These are phyloP conservation scores for Penelope pileata DNA, from an alignment of 2,113 vertebrate species.

Conservation along the genomic window DNA sequence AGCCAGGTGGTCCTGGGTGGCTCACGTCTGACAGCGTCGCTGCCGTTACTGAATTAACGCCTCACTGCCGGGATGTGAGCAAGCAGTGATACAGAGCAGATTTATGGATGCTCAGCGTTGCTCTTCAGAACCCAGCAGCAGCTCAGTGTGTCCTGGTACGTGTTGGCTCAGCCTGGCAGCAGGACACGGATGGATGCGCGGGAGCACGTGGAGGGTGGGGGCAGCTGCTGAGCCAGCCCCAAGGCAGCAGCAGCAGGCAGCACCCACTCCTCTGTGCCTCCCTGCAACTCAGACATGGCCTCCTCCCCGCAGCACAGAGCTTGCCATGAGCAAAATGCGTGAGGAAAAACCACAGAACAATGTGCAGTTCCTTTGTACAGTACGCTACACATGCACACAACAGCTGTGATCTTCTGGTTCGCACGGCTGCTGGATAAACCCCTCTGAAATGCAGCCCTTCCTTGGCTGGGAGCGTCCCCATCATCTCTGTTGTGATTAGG, in stretches of 20 bases:
- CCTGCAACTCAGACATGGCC: background rate
- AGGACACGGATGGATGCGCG: background rate
- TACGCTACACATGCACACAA: rapidly evolving
- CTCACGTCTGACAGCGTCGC: background rate
- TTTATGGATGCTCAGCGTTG: background rate
- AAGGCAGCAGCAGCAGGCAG: background rate
- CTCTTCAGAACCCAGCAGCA: background rate
- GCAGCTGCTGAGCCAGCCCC: background rate
- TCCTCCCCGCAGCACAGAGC: background rate
- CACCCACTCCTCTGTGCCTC: background rate
- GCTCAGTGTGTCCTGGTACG: background rate
- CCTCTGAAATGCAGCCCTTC: background rate
- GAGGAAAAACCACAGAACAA: background rate
- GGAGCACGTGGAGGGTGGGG: background rate
- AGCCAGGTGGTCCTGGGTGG: background rate
- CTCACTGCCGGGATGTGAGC: background rate
- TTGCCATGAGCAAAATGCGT: background rate
- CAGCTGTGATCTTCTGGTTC: rapidly evolving
- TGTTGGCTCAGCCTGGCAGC: background rate
- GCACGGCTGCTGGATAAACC: rapidly evolving
- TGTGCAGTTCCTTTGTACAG: background rate
- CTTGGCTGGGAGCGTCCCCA: background rate
- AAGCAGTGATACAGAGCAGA: background rate
- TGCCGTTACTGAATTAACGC: background rate
- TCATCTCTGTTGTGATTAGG: background rate